A percentile compares a stretch with the other conserved stretches of the same genome.
Conservation (phyloP, 2,113 vertebrate species). For the Catharus bicknelli region DNA sequence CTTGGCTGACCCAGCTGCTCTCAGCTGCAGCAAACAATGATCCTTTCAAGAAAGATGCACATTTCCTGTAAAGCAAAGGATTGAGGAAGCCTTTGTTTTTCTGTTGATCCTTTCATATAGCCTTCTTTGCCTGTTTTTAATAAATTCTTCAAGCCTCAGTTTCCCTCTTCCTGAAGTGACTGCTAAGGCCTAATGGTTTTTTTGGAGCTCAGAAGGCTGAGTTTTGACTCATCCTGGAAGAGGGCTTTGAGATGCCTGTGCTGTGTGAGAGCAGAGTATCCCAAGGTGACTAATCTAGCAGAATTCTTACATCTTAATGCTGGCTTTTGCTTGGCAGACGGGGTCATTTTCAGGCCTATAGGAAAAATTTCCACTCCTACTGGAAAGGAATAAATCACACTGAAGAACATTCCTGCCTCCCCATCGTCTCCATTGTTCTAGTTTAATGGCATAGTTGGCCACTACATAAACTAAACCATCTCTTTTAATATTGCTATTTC, state of each 20-base stretch:
- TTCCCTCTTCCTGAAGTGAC: not conserved
- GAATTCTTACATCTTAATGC: slow-evolving; percentile 68
- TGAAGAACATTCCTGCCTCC: slow-evolving; percentile 68
- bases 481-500: slow-evolving; percentile 74
- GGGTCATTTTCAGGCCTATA: slow-evolving; percentile 71
- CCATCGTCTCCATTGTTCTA: slow-evolving; percentile 68
- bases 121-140: not conserved
- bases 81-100: slow-evolving; percentile 30
- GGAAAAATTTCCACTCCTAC: slow-evolving; percentile 75
- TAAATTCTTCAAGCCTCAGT: not conserved
- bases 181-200: not conserved
- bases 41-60: not conserved
- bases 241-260: slow-evolving; percentile 6
- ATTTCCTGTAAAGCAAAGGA: not conserved
- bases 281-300: slow-evolving; percentile 58
- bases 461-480: slow-evolving; percentile 71
- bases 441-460: slow-evolving; percentile 81
- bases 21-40: slow-evolving; percentile 52
- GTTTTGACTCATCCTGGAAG: not conserved
- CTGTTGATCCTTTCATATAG: not conserved
- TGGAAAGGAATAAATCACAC: slow-evolving; percentile 78
- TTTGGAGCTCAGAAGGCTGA: not conserved
- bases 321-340: slow-evolving; percentile 72
- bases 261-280: slow-evolving; percentile 13
- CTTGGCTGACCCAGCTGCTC: slow-evolving; percentile 15